Conservation (phyloP, 2,797 vertebrate species). For the Centroberyx gerrardi region DNA sequence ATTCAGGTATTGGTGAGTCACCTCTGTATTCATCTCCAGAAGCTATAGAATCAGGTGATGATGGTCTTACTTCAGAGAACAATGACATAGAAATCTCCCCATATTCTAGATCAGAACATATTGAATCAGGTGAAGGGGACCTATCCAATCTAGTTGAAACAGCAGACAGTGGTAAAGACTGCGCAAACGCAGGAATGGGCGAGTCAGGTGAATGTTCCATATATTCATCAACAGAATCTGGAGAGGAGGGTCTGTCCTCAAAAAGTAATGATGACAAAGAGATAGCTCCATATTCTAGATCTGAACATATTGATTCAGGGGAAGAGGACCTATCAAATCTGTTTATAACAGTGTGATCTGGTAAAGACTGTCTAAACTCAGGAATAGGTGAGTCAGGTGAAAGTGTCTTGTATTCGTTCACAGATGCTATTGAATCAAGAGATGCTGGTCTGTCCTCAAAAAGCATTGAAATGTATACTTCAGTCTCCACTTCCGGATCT, state of each 20-base stretch:
- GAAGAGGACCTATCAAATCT: constrained; percentile 42
- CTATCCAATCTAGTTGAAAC: constrained; percentile 8
- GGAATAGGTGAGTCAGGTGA: constrained; percentile 77
- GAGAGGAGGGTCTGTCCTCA: constrained; percentile 58
- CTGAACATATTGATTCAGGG: constrained; percentile 41
- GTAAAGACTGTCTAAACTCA: constrained; percentile 56
- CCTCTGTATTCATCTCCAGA: constrained; percentile 42
- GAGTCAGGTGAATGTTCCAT: constrained; percentile 70
- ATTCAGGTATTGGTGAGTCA: constrained; percentile 44
- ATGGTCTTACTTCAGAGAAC: constrained; percentile 43
- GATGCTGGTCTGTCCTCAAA: constrained; percentile 59
- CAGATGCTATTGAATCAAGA: constrained; percentile 55
- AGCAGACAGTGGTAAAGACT: constrained; percentile 37
- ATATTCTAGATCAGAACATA: constrained; percentile 42
- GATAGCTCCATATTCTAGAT: constrained; percentile 19
- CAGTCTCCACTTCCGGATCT: constrained; percentile 49
- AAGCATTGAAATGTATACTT: constrained; percentile 25
- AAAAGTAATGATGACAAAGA: not conserved
- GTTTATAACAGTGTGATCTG: constrained; percentile 26
- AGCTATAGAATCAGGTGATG: constrained; percentile 49
- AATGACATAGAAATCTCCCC: not conserved
- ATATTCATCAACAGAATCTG: constrained; percentile 56
- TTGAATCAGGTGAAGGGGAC: constrained; percentile 50
- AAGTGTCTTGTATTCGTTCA: constrained; percentile 46
- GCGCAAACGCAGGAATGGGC: constrained; percentile 70